Evolutionary conservation across 2,888 invertebrate species (phyloP).

Genomic region (Craniophora ligustri): DNA sequence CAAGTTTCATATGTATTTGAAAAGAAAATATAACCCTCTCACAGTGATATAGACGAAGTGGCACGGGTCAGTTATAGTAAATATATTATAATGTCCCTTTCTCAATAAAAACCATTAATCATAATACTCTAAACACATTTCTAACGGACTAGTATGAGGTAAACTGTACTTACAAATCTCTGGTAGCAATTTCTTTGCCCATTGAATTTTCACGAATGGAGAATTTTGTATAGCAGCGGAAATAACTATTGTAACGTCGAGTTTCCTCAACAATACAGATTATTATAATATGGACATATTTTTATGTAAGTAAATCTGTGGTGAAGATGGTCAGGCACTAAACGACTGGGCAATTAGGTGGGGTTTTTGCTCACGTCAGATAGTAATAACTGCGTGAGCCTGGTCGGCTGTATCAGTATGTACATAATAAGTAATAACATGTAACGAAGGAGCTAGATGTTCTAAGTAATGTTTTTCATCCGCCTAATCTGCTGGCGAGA

Average conservation of each 20-base stretch:
- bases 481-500: too few species aligned
- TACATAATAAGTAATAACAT: not conserved
- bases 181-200: conserved; percentile 25
- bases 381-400: not conserved
- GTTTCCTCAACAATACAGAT: conserved; percentile 17
- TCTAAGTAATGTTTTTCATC: not conserved
- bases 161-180: conserved; percentile 5
- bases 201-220: conserved; percentile 26
- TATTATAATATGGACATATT: not conserved
- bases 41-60: too few species aligned
- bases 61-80: too few species aligned
- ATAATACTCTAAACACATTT: not conserved
- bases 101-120: not conserved
- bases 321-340: not conserved
- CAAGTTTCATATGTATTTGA: too few species aligned
- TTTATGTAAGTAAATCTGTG: not conserved
- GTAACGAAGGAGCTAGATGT: not conserved
- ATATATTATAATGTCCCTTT: not conserved
- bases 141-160: not conserved
- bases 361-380: not conserved
- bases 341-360: not conserved
- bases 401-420: not conserved
- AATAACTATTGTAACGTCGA: conserved; percentile 31
- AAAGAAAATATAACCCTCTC: too few species aligned
- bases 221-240: conserved; percentile 29